Conservation (phyloP, 1,140 invertebrate genomes). For the Lordiphosa clarofinis region DNA sequence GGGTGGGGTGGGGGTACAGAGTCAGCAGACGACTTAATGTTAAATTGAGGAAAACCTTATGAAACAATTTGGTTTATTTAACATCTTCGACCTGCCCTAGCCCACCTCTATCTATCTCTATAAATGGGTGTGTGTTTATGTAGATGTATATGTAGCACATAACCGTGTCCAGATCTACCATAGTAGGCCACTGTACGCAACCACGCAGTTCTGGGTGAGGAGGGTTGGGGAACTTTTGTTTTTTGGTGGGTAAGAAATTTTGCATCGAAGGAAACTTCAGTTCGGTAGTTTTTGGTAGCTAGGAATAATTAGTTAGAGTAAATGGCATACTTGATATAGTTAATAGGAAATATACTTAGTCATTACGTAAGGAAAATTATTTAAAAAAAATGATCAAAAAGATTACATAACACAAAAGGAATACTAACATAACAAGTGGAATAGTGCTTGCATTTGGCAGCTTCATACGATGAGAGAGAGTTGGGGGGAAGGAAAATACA, state of each 20-base stretch:
- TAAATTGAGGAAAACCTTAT: no score
- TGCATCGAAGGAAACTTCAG: conserved; percentile 17
- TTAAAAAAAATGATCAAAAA: conserved; percentile 22
- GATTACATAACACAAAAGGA: conserved; percentile 26
- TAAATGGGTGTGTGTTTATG: conserved; percentile 3
- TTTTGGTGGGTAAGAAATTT: conserved; percentile 23
- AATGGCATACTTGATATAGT: conserved; percentile 46
- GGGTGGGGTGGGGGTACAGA: conserved; percentile 7
- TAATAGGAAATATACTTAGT: conserved; percentile 42
- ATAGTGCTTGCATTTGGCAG: conserved; percentile 57
- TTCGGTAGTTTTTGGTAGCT: not conserved
- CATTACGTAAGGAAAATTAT: conserved; percentile 31
- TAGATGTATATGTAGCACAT: conserved; percentile 19
- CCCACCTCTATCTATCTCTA: not conserved
- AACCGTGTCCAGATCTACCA: conserved; percentile 78
- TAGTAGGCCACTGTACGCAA: conserved; percentile 80
- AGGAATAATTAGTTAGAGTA: conserved; percentile 25
- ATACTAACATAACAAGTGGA: conserved; percentile 23
- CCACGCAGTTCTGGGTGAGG: conserved; percentile 67
- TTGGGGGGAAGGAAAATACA: conserved; percentile 19
- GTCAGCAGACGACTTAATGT: no score
- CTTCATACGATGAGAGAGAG: conserved; percentile 46
- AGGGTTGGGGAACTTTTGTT: conserved; percentile 14
- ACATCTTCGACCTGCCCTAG: conserved; percentile 29
- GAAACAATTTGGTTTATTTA: conserved; percentile 7